Evolutionary conservation across 1,140 invertebrate species (phyloP), one percentile per base, ranked within the genome.

Genomic region (Pteromalus puparum): DNA sequence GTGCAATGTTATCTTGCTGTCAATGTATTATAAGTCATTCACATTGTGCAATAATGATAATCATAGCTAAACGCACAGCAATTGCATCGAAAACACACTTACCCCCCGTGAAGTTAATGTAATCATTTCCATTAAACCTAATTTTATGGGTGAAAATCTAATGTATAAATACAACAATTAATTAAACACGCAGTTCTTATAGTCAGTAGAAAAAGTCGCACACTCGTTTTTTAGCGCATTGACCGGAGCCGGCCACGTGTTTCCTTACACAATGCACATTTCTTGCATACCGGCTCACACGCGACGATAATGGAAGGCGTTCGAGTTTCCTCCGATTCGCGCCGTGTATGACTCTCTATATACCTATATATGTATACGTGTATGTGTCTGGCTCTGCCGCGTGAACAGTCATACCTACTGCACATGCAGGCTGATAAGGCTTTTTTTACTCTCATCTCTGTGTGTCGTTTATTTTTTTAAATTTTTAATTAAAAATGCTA

Each of bases 201-300:
- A 38, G 38, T 7, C 48, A 53, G 13, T 15, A 1, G 48, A 77
- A 77, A 77, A 77, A 77, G 21, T 26, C 73, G 26, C 21, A 28
- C 2, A 30, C 1, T 9, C 21, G 13, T 28, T 65, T 53, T 46
- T 46, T 18, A 72, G 65, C 65, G 26, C 67, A 24, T 70, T 70
- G 78, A 70, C 65, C 78, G 67, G 46, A 10, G n/a, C 28, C 21
- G 15, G 2, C 38, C 38, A 6, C n/a, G 80, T 34, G 46, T 81
- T 77, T 72, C 46, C 80, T 82, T 82, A 42, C 72, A 75, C 81
- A 82, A 75, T 82, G 34, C 46, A 24, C 30, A 82, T 82, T 65
- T 82, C 48, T 75, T 46, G 72, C 81, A 67, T 82, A 30, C 72
- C 72, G 53, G 0, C 18, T 38, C 68, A 46, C 80, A 30, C 15